These are phyloP conservation scores for Drosophila macrospina DNA, from an alignment of 2,888 invertebrate species.

Conservation along the genomic window DNA sequence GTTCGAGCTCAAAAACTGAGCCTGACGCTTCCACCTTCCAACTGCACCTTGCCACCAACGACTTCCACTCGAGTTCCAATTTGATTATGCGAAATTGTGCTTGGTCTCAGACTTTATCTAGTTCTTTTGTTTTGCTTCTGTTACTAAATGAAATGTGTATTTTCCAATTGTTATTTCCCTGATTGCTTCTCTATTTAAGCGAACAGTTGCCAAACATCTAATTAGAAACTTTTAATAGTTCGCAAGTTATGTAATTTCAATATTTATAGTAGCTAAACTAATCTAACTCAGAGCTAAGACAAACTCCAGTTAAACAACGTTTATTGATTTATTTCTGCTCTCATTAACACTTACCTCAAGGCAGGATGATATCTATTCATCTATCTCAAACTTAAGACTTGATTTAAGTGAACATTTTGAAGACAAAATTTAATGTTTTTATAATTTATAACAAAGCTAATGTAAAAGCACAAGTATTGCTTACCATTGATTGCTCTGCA, in stretches of 20 bases:
- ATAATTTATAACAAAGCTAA: too few relatives aligned
- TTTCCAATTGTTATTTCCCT: conserved; percentile 1
- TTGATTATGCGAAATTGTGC: conserved; percentile 65
- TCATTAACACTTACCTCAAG: too few relatives aligned
- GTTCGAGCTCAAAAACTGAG: conserved; percentile 23
- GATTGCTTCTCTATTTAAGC: neutral
- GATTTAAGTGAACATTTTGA: too few relatives aligned
- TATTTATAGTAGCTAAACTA: neutral
- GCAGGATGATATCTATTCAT: too few relatives aligned
- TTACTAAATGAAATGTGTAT: conserved; percentile 1
- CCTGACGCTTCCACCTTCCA: neutral
- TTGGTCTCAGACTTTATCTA: neutral
- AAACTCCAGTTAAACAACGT: too few relatives aligned
- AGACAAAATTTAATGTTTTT: too few relatives aligned
- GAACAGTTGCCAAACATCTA: conserved; percentile 1
- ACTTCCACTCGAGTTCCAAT: conserved; percentile 37
- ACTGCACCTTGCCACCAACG: neutral
- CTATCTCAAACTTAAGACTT: too few relatives aligned
- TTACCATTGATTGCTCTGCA: too few relatives aligned
- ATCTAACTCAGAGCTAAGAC: neutral
- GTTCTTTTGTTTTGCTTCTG: conserved; percentile 15
- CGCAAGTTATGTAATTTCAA: conserved; percentile 5
- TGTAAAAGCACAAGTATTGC: too few relatives aligned
- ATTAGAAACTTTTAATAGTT: conserved; percentile 16
- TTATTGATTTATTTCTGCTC: too few relatives aligned